Percentiles rank a stretch among this genome's conserved stretches.
Conservation (phyloP, 2,888 invertebrate genomes). For the Dryadula phaetusa region DNA sequence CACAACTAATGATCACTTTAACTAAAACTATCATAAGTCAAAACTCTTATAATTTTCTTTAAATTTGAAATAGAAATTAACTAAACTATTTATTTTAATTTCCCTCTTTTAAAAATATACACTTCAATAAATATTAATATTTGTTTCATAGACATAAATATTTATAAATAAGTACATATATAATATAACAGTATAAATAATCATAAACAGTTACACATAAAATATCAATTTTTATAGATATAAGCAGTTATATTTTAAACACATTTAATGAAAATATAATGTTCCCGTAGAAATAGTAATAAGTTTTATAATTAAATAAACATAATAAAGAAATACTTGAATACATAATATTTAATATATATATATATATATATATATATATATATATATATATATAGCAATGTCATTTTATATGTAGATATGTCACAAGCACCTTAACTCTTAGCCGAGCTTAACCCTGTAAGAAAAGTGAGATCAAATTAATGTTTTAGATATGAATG, state of each 20-base stretch:
- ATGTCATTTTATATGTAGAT: constrained; percentile 28
- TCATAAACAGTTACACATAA: constrained; percentile 6
- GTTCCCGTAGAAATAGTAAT: neutral
- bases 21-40: neutral
- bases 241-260: neutral
- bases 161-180: neutral
- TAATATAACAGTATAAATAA: neutral
- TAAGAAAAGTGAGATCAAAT: constrained; percentile 34
- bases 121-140: neutral
- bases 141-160: neutral
- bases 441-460: constrained; percentile 41
- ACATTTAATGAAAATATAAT: neutral
- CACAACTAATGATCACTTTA: neutral
- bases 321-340: neutral
- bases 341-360: constrained; percentile 1
- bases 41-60: neutral
- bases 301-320: neutral
- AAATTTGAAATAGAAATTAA: neutral
- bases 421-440: constrained; percentile 22
- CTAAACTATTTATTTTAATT: neutral
- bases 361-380: constrained; percentile 2
- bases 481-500: constrained; percentile 20
- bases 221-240: neutral
- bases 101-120: neutral
- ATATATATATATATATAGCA: neutral